A percentile compares a stretch with the other conserved stretches of the same genome.
phyloP scores from a whole-genome alignment of 2,888 invertebrate species.

The Erebia ligea region DNA sequence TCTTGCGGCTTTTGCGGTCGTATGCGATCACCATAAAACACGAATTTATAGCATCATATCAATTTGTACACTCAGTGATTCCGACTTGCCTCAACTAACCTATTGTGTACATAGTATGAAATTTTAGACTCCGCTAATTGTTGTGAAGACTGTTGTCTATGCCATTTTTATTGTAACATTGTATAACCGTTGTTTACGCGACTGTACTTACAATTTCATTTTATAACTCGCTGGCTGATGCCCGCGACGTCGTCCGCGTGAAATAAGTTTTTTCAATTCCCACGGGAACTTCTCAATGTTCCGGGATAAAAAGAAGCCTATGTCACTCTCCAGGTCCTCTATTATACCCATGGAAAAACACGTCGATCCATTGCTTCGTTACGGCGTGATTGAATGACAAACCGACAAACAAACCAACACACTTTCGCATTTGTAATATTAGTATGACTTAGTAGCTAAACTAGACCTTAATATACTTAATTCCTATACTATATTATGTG shows the following conservation, averaged over 20 bases:
- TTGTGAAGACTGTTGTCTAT: conserved; percentile 62
- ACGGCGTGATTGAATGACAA: too few relatives aligned
- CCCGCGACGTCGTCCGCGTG: neutral
- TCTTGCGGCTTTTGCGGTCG: neutral
- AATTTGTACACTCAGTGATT: conserved; percentile 63
- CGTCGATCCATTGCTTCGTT: too few relatives aligned
- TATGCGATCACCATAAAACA: conserved; percentile 38
- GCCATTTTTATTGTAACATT: conserved; percentile 50
- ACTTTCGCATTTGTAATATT: too few relatives aligned
- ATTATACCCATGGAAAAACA: too few relatives aligned
- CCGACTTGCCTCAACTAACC: conserved; percentile 31
- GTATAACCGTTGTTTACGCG: conserved; percentile 21
- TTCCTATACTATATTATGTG: too few relatives aligned
- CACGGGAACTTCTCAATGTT: too few relatives aligned
- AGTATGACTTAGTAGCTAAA: too few relatives aligned
- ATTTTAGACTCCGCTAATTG: conserved; percentile 46
- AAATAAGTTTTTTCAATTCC: too few relatives aligned
- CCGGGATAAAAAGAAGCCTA: too few relatives aligned
- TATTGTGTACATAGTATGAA: conserved; percentile 36
- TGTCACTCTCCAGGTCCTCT: too few relatives aligned
- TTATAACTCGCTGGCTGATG: neutral
- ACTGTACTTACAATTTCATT: conserved; percentile 29
- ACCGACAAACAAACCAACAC: too few relatives aligned
- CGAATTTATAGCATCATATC: conserved; percentile 74
- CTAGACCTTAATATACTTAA: too few relatives aligned